Conservation (phyloP, 2,797 vertebrate genomes). For the Sarcoramphus papa region DNA sequence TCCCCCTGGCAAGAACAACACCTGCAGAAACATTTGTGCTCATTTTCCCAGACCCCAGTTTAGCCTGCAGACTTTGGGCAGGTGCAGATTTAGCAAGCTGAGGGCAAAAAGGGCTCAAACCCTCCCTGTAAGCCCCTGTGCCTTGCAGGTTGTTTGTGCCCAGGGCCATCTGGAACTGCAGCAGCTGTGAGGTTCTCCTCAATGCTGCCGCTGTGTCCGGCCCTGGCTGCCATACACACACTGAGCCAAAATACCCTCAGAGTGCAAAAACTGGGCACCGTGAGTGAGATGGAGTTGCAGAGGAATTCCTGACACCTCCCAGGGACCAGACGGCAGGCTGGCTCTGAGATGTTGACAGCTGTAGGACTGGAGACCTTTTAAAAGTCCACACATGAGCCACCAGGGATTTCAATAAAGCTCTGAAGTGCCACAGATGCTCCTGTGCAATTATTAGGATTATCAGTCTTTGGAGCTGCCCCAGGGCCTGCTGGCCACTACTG, state of each 20-base stretch:
- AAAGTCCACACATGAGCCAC: not conserved
- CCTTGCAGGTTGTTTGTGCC: not conserved
- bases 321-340: not conserved
- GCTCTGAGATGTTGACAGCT: not conserved
- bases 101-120: not conserved
- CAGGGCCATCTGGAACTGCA: not conserved
- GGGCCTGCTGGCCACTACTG: not conserved
- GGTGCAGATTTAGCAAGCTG: not conserved
- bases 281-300: not conserved
- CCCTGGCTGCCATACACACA: not conserved
- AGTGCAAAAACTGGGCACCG: not conserved
- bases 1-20: not conserved
- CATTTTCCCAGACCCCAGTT: not conserved
- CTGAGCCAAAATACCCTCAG: not conserved
- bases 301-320: not conserved
- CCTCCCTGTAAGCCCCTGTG: not conserved
- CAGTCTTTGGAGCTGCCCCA: not conserved
- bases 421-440: not conserved
- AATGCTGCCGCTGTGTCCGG: accelerated
- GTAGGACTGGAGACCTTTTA: not conserved
- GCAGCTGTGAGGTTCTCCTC: not conserved
- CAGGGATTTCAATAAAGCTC: not conserved
- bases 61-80: not conserved
- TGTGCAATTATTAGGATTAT: not conserved
- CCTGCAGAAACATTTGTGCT: not conserved